phyloP scores from a whole-genome alignment of 1,140 invertebrate genomes.

The Temnothorax longispinosus region DNA sequence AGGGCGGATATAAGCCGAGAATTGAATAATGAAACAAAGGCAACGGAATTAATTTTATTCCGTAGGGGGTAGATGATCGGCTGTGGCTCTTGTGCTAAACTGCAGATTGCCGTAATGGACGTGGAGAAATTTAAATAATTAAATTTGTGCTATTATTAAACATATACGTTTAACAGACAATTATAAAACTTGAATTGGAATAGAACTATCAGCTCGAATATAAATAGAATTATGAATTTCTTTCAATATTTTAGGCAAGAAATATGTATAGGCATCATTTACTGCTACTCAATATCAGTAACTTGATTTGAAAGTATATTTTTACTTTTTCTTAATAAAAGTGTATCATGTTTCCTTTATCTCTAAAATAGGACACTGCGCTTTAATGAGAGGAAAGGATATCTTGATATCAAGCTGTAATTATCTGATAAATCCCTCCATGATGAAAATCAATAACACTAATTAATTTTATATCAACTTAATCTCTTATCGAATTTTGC shows the following conservation, averaged over 20 bases:
- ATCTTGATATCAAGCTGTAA: not conserved
- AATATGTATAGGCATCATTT: not conserved
- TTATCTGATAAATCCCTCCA: not conserved
- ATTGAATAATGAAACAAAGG: constrained; percentile 51
- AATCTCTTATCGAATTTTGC: not conserved
- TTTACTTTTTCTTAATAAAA: not conserved
- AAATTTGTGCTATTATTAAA: not conserved
- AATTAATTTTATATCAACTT: constrained; percentile 7
- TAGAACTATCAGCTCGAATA: not conserved
- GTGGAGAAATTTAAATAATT: constrained; percentile 16
- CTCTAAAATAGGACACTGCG: not conserved
- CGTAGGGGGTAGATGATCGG: not conserved
- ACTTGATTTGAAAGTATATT: not conserved
- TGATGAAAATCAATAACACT: not conserved
- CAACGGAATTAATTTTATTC: constrained; percentile 50
- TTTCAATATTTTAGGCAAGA: not conserved
- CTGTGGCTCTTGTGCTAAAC: not conserved
- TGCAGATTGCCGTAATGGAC: not conserved
- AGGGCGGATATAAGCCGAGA: constrained; percentile 12
- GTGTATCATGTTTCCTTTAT: not conserved
- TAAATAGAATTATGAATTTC: not conserved
- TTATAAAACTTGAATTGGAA: not conserved
- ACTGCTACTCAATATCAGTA: not conserved
- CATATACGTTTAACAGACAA: not conserved
- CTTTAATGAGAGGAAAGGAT: not conserved